Evolutionary conservation across 2,113 vertebrate genomes (phyloP).

Genomic region (Origma solitaria): DNA sequence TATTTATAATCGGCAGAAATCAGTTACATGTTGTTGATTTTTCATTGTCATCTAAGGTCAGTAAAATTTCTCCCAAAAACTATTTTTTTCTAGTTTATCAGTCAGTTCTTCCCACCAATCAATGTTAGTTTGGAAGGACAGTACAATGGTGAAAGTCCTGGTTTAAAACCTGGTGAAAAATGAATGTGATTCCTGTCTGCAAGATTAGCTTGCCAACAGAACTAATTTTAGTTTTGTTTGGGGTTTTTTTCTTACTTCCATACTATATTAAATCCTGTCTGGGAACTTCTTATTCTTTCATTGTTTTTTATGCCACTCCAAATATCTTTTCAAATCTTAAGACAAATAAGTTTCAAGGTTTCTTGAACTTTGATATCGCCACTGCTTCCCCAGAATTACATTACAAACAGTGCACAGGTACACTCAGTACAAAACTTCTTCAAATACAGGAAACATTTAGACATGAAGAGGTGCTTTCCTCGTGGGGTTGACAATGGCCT

Average conservation of each 20-base stretch:
- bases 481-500: rapidly evolving
- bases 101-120: neutral
- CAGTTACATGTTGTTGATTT: neutral
- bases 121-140: neutral
- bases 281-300: neutral
- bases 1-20: neutral
- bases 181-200: neutral
- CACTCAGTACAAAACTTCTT: neutral
- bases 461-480: neutral
- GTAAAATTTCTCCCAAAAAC: neutral
- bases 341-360: neutral
- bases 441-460: neutral
- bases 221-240: neutral
- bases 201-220: neutral
- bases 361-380: neutral
- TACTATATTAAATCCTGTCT: neutral
- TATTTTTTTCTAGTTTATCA: neutral
- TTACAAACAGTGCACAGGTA: neutral
- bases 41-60: neutral
- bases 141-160: neutral
- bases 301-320: neutral
- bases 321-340: conserved; percentile 4
- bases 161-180: neutral
- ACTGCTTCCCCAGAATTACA: neutral
- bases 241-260: neutral